Evolutionary conservation across 2,113 vertebrate genomes (phyloP).

Genomic region (Odontesthes bonariensis): DNA sequence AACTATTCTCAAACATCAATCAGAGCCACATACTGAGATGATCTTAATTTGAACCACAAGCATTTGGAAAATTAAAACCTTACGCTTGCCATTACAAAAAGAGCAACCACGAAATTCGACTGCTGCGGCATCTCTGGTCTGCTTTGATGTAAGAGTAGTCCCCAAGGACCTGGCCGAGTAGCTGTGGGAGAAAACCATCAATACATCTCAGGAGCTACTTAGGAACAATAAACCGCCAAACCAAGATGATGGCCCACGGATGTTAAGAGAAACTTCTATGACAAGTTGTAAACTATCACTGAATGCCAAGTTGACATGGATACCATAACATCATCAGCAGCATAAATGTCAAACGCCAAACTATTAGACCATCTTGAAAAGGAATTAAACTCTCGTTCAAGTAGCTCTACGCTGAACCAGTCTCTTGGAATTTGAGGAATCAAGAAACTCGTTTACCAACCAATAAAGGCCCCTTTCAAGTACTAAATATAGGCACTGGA

Average conservation of each 20-base stretch:
- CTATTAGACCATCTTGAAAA: conserved; percentile 22
- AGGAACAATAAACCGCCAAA: conserved; percentile 61
- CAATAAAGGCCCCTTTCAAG: conserved; percentile 40
- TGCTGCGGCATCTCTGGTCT: conserved; percentile 66
- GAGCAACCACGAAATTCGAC: conserved; percentile 75
- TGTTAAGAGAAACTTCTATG: conserved; percentile 45
- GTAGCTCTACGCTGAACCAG: conserved; percentile 9
- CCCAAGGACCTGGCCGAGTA: conserved; percentile 54
- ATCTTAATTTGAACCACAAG: conserved; percentile 82
- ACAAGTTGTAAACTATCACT: conserved; percentile 47
- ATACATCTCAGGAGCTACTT: conserved; percentile 7
- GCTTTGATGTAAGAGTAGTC: conserved; percentile 79
- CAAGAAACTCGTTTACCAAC: conserved; percentile 2
- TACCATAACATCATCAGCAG: conserved; percentile 33
- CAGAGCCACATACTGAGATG: conserved; percentile 81
- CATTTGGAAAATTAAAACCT: conserved; percentile 85
- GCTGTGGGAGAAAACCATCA: conserved; percentile 11
- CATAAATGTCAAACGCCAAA: conserved; percentile 17
- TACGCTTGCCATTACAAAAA: conserved; percentile 70
- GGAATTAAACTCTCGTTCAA: conserved; percentile 27
- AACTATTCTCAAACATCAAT: conserved; percentile 81
- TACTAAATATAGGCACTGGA: conserved; percentile 42
- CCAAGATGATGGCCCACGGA: conserved; percentile 52
- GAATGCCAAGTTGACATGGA: conserved; percentile 32
- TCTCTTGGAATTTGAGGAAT: conserved; percentile 18